These are phyloP conservation scores for Drosophila anomelani DNA, from an alignment of 2,888 invertebrate species.

Conservation along the genomic window DNA sequence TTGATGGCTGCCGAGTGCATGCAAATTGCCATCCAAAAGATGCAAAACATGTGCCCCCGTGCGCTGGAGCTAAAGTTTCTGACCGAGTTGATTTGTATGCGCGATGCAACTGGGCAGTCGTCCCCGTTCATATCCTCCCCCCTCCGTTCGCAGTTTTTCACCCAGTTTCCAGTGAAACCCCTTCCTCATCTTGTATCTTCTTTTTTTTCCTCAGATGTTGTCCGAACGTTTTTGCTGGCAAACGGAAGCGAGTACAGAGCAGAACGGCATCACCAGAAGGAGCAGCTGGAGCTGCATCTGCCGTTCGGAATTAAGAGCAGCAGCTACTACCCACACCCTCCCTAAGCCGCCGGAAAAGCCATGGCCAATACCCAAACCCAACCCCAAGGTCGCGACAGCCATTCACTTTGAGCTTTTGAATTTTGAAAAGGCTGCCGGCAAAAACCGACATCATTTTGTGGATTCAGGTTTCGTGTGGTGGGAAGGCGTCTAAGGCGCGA, in stretches of 20 bases:
- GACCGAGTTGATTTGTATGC: conserved; percentile 72
- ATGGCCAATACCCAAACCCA: conserved; percentile 5
- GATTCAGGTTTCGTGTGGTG: conserved; percentile 51
- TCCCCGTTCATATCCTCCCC: not conserved
- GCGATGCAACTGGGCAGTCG: conserved; percentile 42
- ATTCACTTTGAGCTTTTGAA: conserved; percentile 80
- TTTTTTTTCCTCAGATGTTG: conserved; percentile 65
- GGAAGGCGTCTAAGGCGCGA: conserved; percentile 33
- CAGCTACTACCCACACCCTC: conserved; percentile 8
- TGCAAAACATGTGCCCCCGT: conserved; percentile 69
- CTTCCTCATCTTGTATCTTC: conserved; percentile 12
- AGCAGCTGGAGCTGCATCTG: conserved; percentile 58
- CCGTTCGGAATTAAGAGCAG: conserved; percentile 58
- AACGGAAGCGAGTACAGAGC: conserved; percentile 26
- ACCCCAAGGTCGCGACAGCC: conserved; percentile 68
- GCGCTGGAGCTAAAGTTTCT: conserved; percentile 37
- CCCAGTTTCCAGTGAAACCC: conserved; percentile 4
- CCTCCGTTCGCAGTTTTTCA: not conserved
- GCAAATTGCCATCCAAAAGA: conserved; percentile 77
- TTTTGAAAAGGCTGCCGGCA: conserved; percentile 69
- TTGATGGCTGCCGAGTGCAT: conserved; percentile 78
- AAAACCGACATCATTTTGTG: conserved; percentile 64
- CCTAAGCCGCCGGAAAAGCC: not conserved
- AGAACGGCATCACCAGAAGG: conserved; percentile 1
- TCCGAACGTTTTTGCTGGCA: conserved; percentile 69